These are phyloP conservation scores for Aphelocoma californica DNA, from an alignment of 2,797 vertebrate genomes.

Conservation along the genomic window DNA sequence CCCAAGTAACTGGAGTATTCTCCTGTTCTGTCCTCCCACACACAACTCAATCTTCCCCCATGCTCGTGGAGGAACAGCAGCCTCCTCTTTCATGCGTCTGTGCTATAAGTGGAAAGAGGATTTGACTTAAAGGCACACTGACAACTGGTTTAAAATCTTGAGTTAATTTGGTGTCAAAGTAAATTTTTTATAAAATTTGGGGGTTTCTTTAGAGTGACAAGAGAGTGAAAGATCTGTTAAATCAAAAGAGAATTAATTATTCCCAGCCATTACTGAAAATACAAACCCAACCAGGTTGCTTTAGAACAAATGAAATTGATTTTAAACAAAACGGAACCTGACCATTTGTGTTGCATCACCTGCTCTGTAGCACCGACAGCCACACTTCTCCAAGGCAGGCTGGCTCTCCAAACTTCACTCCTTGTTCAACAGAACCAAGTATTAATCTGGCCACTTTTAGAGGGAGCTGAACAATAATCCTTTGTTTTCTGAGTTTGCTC, in stretches of 20 bases:
- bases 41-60: conserved; percentile 47
- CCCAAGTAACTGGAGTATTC: conserved; percentile 47
- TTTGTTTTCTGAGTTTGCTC: not conserved
- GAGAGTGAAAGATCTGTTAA: not conserved
- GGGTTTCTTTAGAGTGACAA: not conserved
- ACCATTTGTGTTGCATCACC: accelerated
- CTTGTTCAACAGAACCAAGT: not conserved
- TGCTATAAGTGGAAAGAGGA: conserved; percentile 45
- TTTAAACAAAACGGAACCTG: conserved; percentile 54
- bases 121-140: conserved; percentile 45
- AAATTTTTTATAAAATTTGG: not conserved
- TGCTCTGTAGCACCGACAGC: not conserved
- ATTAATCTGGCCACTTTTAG: conserved; percentile 13
- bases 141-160: conserved; percentile 26
- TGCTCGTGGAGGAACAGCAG: not conserved
- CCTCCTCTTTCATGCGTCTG: conserved; percentile 22
- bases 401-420: not conserved
- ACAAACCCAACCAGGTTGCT: not conserved
- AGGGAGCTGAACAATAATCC: not conserved
- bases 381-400: not conserved
- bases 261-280: not conserved
- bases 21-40: conserved; percentile 61
- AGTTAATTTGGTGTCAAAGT: conserved; percentile 20
- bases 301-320: conserved; percentile 22
- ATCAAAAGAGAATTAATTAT: conserved; percentile 38